Evolutionary conservation across 2,797 vertebrate species (phyloP), one percentile per base, ranked within the genome.

Genomic region (Miichthys miiuy): DNA sequence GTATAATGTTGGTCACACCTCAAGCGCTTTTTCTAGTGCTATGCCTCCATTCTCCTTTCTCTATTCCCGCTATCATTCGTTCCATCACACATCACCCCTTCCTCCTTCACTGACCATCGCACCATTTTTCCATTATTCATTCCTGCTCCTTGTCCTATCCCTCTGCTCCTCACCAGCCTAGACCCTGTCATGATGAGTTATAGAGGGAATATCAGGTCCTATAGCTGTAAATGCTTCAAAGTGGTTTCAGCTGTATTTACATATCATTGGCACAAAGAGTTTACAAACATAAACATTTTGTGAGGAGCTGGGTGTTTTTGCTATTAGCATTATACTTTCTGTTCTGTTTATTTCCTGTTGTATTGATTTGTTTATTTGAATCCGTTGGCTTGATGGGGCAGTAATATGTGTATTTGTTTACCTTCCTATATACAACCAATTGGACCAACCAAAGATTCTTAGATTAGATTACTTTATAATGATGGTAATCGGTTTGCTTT

Each of bases 111-210:
- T 81, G 88, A 86, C 81, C 85, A 84, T 75, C 62, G 10, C 72
- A 62, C 52, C 52, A 34, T 71, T 86, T 82, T 84, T 87, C 65
- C 84, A 88, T 88, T 87, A 88, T 88, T 88, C 69, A 85, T 88
- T 76, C 52, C 20, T 44, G 51, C 72, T 67, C 75, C 41, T 52
- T 21, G 52, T 77, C 60, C 64, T 38, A 50, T 82, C 75, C 79
- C 68, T 77, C 50, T 70, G 73, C 72, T 86, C 72, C 27, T 77
- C 83, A 76, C 62, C 66, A 79, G 71, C 67, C 55, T 68, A 34
- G 75, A 86, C 70, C 50, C 69, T 72, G 78, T 85, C 83, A 83
- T 23, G 61, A 84, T 86, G 81, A 87, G 27, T 86, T 77, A 86
- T 83, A n/a, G 85, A 61, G 25, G 42, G 38, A 41, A 70, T 70